Conservation (phyloP, 2,888 invertebrate genomes). For the Schizaphis graminum region DNA sequence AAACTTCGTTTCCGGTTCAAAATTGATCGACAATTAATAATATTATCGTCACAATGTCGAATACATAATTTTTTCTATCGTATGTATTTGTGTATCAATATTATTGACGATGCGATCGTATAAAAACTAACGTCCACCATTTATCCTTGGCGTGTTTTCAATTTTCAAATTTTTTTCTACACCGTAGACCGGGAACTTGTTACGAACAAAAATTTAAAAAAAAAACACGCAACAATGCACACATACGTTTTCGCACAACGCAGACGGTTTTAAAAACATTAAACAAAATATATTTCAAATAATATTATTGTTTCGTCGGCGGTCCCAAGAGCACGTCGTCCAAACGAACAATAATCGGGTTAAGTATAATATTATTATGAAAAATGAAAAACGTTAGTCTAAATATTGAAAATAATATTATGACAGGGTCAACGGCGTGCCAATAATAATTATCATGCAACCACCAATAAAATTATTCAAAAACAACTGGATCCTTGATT, state of each 20-base stretch:
- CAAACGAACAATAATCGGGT: background rate
- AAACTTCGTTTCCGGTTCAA: background rate
- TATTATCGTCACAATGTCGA: background rate
- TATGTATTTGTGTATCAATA: background rate
- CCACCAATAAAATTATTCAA: background rate
- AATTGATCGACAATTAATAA: background rate
- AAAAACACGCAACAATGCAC: background rate
- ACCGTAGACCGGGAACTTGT: background rate
- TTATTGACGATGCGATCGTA: background rate
- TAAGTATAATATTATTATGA: background rate
- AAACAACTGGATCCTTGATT: slow-evolving; percentile 1
- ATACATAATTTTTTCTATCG: background rate
- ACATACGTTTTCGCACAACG: background rate
- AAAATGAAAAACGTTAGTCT: background rate
- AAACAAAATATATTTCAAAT: background rate
- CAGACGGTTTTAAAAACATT: background rate
- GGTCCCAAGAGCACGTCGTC: background rate
- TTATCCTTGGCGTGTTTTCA: background rate
- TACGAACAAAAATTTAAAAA: background rate
- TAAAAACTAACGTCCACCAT: background rate
- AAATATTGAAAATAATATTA: background rate
- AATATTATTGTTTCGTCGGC: background rate
- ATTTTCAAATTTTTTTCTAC: background rate
- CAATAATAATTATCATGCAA: background rate
- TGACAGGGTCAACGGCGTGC: background rate